These are phyloP conservation scores for Luscinia luscinia DNA, from an alignment of 2,797 vertebrate genomes.

Conservation along the genomic window DNA sequence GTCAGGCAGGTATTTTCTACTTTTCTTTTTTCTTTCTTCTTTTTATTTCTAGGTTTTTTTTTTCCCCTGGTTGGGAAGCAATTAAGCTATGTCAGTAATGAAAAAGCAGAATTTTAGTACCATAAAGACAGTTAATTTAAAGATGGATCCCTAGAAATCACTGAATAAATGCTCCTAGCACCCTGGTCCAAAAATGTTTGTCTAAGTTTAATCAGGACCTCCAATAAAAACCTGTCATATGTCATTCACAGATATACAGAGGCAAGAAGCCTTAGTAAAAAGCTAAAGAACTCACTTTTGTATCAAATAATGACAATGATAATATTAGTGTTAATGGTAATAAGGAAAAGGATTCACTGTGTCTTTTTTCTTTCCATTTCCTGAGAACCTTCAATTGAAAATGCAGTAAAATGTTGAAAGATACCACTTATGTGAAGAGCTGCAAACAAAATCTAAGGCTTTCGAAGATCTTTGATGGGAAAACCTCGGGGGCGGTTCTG, in stretches of 20 bases:
- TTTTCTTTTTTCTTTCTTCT: constrained; percentile 49
- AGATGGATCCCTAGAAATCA: constrained; percentile 38
- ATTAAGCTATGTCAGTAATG: constrained; percentile 75
- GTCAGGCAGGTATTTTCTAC: constrained; percentile 57
- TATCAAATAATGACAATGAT: background rate
- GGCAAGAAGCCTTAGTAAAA: background rate
- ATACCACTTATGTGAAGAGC: background rate
- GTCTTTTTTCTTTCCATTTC: background rate
- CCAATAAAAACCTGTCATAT: background rate
- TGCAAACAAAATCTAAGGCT: background rate
- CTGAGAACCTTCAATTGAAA: background rate
- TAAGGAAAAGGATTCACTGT: background rate
- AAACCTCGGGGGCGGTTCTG: background rate
- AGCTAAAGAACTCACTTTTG: background rate
- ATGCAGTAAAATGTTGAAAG: background rate
- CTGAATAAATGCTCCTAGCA: background rate
- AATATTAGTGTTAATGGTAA: background rate
- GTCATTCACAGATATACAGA: background rate
- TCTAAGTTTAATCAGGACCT: constrained; percentile 36
- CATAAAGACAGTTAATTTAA: constrained; percentile 60
- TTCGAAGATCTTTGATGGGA: background rate
- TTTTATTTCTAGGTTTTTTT: constrained; percentile 50
- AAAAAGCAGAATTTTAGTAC: constrained; percentile 63
- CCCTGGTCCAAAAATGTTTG: constrained; percentile 13
- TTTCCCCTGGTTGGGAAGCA: constrained; percentile 64